A percentile compares a stretch with the other conserved stretches of the same genome.
phyloP scores from a whole-genome alignment of 2,113 vertebrate species.

The Mellivora capensis region DNA sequence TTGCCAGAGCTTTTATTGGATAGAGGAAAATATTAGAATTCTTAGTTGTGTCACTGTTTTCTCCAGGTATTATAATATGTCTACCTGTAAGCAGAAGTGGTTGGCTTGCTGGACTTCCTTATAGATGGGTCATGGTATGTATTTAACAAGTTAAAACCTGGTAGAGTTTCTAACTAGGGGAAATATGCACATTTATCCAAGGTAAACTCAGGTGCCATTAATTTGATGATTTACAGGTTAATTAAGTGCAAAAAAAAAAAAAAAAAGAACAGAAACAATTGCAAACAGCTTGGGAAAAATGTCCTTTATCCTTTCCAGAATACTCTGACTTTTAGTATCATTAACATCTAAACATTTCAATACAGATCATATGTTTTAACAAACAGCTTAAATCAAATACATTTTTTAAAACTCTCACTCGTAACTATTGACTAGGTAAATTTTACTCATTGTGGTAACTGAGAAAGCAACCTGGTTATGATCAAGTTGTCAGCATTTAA shows the following conservation, averaged over 20 bases:
- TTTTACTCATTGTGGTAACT: conserved; percentile 37
- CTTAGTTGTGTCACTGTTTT: conserved; percentile 43
- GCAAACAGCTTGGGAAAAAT: conserved; percentile 37
- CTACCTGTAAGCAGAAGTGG: not conserved
- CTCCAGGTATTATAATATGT: conserved; percentile 26
- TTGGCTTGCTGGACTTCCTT: not conserved
- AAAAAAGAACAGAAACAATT: not conserved
- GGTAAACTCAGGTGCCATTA: conserved; percentile 40
- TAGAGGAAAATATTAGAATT: not conserved
- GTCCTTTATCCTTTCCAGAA: conserved; percentile 52
- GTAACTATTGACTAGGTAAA: conserved; percentile 20
- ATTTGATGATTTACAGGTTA: conserved; percentile 37
- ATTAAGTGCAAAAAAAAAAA: not conserved
- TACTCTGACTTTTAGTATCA: conserved; percentile 63
- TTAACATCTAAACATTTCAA: conserved; percentile 60
- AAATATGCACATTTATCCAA: not conserved
- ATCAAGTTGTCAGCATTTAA: conserved; percentile 59
- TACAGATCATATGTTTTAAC: conserved; percentile 48
- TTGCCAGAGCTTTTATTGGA: not conserved
- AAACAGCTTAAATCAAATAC: conserved; percentile 63
- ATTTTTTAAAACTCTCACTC: conserved; percentile 44
- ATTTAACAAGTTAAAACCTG: conserved; percentile 22
- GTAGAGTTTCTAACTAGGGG: conserved; percentile 14
- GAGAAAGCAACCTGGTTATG: conserved; percentile 51
- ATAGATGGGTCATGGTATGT: not conserved